Evolutionary conservation across 53 echinoderm and acorn worm species (phyloP), one percentile per base, ranked within the genome.

Genomic region (Hippasteria phrygiana): DNA sequence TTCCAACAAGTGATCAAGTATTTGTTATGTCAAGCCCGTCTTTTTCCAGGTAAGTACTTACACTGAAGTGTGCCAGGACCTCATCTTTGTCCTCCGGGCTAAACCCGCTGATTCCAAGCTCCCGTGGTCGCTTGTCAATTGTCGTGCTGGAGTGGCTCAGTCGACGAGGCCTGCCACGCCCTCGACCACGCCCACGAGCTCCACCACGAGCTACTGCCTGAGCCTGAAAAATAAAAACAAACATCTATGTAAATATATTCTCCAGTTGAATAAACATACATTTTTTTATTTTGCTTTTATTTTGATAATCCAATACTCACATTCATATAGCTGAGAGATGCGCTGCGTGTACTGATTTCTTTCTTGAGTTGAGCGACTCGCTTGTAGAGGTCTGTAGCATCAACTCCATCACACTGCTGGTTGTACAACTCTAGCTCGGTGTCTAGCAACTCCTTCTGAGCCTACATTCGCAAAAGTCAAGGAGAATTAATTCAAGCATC

Each of bases 381-480:
- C 67, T 89, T 94, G 79, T 92, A 91, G 1, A 98, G 90, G 31
- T 94, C 94, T 8, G 91, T 86, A 18, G 99, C 94, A 17, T 98
- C 99, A 2, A 87, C 91, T 8, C 96, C 99, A 20, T 94, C 96
- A 22, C 88, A 89, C 56, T 95, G 94, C 87, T 98, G 99, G 80
- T 95, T 98, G 88, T 94, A 95, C n/a, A 98, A 87, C 76, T 98
- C 99, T 37, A 98, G 75, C 83, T 98, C 99, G 4, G 96, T 96
- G 88, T 98, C 99, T 11, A 98, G 62, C 16, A 98, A 81, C 67
- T 98, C 99, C 65, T 92, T 98, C 87, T 98, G 92, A 55, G 93
- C 87, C 99, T 98, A 71, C 29, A 1, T 59, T 18, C 7, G 56
- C 16, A 6, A 2, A 55, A 55, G 26, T 18, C n/a, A n/a, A n/a